Evolutionary conservation across 2,113 vertebrate species (phyloP), one percentile per base, ranked within the genome.

Genomic region (Ursus arctos): DNA sequence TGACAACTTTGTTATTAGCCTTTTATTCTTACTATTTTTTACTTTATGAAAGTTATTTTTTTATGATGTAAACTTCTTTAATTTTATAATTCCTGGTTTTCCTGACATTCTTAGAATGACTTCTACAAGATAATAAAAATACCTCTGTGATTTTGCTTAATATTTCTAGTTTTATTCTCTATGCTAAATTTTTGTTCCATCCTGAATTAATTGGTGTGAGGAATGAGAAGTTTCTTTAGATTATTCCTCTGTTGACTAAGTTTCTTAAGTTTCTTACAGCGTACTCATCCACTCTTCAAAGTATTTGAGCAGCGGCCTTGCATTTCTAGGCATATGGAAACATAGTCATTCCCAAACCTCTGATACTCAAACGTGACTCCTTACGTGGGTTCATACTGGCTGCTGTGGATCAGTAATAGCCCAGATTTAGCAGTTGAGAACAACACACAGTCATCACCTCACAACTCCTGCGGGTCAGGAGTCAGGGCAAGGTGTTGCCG

Each of bases 11-110:
- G 36, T 71, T 86, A 77, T 49, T 61, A 55, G 26, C 65, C 43
- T 86, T 88, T 95, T 81, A 96, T 51, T 15, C 49, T 94, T 94
- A 88, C 55, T 74, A 47, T 55, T 89, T 88, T 79, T 96, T 95
- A 72, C 31, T 74, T 61, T 94, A 65, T 81, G 76, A n/a, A 85
- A 61, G 5, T 67, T 80, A 83, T 53, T 77, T 67, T 85, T 95
- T 96, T 77, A 63, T 82, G 33, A 85, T 94, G 28, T 92, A 85
- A 94, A 89, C 33, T 3, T 76, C 13, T 67, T 72, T 85, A 80
- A 69, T 85, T 88, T 94, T 77, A 55, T 92, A 92, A 61, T 86
- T 96, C 31, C n/a, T 97, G 53, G 11, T 82, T 94, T 96, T 82
- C 84, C 67, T 71, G 65, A 92, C 19, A 86, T 96, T 57, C 80